A percentile compares a stretch with the other conserved stretches of the same genome.
Conservation (phyloP, 2,797 vertebrate species). For the Clarias pachynema region DNA sequence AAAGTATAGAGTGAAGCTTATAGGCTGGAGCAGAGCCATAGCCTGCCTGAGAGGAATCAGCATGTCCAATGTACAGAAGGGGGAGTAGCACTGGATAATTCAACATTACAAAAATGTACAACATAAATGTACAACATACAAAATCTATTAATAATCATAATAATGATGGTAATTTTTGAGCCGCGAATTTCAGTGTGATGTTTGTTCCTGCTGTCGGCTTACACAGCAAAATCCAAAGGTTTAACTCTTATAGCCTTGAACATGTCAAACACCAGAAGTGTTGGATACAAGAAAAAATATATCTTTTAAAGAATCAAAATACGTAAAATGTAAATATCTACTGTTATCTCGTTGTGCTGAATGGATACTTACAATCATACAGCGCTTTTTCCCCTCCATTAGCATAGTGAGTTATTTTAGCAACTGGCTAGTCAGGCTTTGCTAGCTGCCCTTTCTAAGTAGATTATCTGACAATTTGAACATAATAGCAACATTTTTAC, state of each 20-base stretch:
- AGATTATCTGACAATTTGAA: neutral
- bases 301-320: too few species aligned
- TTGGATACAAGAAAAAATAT: neutral
- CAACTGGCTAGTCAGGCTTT: conserved; percentile 1
- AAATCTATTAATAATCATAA: neutral
- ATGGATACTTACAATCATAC: neutral
- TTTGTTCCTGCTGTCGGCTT: neutral
- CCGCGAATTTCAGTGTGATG: neutral
- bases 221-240: conserved; percentile 2
- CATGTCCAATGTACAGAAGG: neutral
- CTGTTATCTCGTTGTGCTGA: neutral
- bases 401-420: neutral
- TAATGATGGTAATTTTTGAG: neutral
- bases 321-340: too few species aligned
- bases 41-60: neutral
- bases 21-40: conserved; percentile 19
- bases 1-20: conserved; percentile 33
- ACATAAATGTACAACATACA: neutral
- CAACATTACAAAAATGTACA: neutral
- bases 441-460: neutral
- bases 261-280: neutral
- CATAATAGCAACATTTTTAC: neutral
- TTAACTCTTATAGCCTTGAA: neutral
- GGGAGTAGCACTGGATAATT: neutral
- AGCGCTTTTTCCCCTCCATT: neutral